These are phyloP conservation scores for Barbus barbus DNA, from an alignment of 2,113 vertebrate species.

Conservation along the genomic window DNA sequence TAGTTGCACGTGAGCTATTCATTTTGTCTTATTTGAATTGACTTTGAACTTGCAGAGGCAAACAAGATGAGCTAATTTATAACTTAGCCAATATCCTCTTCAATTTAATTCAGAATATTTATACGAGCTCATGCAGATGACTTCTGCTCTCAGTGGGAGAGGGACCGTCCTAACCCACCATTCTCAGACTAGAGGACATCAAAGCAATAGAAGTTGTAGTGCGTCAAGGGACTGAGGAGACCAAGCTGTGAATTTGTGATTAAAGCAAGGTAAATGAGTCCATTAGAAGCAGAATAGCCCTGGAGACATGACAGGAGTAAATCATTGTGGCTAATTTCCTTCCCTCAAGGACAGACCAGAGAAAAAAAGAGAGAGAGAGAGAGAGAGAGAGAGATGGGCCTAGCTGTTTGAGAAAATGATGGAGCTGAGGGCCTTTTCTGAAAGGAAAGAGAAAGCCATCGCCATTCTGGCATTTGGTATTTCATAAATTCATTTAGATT, in stretches of 20 bases:
- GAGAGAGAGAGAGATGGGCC: background rate
- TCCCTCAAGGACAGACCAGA: constrained; percentile 49
- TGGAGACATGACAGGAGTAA: constrained; percentile 52
- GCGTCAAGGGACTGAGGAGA: constrained; percentile 36
- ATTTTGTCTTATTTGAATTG: background rate
- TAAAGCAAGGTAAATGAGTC: constrained; percentile 61
- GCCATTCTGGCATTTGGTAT: constrained; percentile 42
- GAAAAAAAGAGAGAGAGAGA: constrained; percentile 2
- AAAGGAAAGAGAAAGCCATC: constrained; percentile 35
- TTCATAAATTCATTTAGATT: constrained; percentile 50
- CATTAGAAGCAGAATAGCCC: constrained; percentile 55
- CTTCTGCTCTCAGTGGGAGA: background rate
- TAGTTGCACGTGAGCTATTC: background rate
- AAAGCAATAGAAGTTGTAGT: constrained; percentile 34
- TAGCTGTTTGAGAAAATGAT: constrained; percentile 35
- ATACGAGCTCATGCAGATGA: constrained; percentile 17
- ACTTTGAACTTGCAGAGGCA: background rate
- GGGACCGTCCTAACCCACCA: background rate
- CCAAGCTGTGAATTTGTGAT: constrained; percentile 60
- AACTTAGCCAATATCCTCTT: background rate
- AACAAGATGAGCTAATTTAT: background rate
- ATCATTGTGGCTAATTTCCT: constrained; percentile 58
- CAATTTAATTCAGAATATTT: background rate
- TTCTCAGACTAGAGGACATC: constrained; percentile 40
- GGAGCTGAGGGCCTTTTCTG: constrained; percentile 25